phyloP scores from a whole-genome alignment of 2,888 invertebrate genomes.

The Cheilosia scutellata region DNA sequence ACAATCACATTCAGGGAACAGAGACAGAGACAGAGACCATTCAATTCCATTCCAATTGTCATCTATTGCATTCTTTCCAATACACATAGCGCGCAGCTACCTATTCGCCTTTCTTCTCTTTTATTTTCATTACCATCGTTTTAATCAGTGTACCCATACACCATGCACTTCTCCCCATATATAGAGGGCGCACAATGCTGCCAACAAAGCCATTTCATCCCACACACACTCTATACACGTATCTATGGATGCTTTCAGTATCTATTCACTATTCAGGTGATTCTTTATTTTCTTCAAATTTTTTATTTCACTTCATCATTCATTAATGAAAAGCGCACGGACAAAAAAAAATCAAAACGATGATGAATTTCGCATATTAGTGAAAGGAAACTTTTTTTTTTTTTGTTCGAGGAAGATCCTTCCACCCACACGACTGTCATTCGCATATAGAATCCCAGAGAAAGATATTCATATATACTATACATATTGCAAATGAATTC shows the following conservation, averaged over 20 bases:
- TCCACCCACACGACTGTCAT: slow-evolving; percentile 39
- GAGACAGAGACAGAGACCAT: slow-evolving; percentile 31
- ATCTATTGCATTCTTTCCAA: slow-evolving; percentile 30
- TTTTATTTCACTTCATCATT: slow-evolving; percentile 64
- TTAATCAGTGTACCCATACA: slow-evolving; percentile 56
- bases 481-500: slow-evolving; percentile 12
- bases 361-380: slow-evolving; percentile 73
- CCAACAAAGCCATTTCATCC: slow-evolving; percentile 56
- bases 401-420: slow-evolving; percentile 51
- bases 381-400: slow-evolving; percentile 52
- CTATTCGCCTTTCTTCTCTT: slow-evolving; percentile 28
- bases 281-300: slow-evolving; percentile 32
- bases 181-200: slow-evolving; percentile 62
- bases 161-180: slow-evolving; percentile 2
- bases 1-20: slow-evolving; percentile 68
- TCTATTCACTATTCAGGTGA: slow-evolving; percentile 50
- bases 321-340: slow-evolving; percentile 67
- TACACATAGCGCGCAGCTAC: slow-evolving; percentile 19
- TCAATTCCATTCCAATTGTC: slow-evolving; percentile 72
- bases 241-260: slow-evolving; percentile 66
- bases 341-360: slow-evolving; percentile 55
- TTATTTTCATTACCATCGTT: slow-evolving; percentile 71
- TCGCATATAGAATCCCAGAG: not conserved
- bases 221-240: slow-evolving; percentile 27
- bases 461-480: not conserved